A percentile compares a stretch with the other conserved stretches of the same genome.
Evolutionary conservation across 2,888 invertebrate species (phyloP).

Genomic region (Urechis unicinctus): DNA sequence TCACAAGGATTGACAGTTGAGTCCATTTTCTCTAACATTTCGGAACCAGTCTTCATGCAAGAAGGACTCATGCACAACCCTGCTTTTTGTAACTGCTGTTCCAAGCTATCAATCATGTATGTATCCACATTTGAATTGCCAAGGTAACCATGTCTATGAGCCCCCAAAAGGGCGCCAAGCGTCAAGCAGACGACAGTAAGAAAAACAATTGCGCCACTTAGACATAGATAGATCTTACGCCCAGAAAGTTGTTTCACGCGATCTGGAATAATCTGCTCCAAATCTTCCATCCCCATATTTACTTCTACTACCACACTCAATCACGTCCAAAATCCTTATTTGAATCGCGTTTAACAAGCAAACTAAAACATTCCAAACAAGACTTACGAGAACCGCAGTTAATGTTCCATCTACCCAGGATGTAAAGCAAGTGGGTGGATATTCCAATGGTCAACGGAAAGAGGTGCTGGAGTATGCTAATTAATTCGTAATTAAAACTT

Average conservation of each 20-base stretch:
- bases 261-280: conserved; percentile 11
- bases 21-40: conserved; percentile 15
- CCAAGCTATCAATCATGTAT: background rate
- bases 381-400: too few species aligned
- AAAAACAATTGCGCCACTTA: conserved; percentile 1
- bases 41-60: conserved; percentile 8
- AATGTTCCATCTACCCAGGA: too few species aligned
- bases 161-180: conserved; percentile 1
- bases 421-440: too few species aligned
- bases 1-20: conserved; percentile 48
- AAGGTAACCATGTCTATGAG: too few species aligned
- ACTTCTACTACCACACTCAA: too few species aligned
- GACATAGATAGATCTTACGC: conserved; percentile 2
- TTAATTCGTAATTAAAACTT: too few species aligned
- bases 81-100: background rate
- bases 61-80: conserved; percentile 10
- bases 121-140: background rate
- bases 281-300: conserved; percentile 9
- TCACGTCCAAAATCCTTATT: too few species aligned
- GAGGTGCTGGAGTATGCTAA: too few species aligned
- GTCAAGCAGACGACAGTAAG: conserved; percentile 1
- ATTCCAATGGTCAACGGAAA: too few species aligned
- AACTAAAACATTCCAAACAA: too few species aligned
- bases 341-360: too few species aligned
- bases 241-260: conserved; percentile 4